These are phyloP conservation scores for Etheostoma nigrum DNA, from an alignment of 2,797 vertebrate species.

Conservation along the genomic window DNA sequence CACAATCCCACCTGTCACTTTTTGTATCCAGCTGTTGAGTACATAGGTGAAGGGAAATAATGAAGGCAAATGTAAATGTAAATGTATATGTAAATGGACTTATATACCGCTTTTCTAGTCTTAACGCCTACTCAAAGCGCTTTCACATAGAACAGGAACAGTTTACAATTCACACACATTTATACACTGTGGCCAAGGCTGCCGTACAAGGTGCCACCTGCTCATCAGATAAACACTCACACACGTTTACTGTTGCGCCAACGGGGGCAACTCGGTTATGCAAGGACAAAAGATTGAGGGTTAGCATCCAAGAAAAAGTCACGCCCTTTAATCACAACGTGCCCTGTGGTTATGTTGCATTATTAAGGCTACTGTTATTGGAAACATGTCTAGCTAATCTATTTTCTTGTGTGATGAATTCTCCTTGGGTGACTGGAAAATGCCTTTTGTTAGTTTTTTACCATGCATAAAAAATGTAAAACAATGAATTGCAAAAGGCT, in stretches of 20 bases:
- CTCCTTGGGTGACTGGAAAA: background rate
- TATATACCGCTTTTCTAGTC: too few species aligned
- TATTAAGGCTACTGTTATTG: background rate
- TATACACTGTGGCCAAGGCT: too few species aligned
- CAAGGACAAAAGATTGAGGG: background rate
- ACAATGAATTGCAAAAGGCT: background rate
- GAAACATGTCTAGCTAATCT: background rate
- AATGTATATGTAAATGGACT: background rate
- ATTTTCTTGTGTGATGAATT: constrained; percentile 1
- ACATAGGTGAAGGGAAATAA: background rate
- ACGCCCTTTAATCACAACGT: constrained; percentile 13
- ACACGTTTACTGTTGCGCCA: too few species aligned
- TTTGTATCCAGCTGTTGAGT: constrained; percentile 1
- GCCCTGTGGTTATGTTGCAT: constrained; percentile 6
- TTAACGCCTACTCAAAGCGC: too few species aligned
- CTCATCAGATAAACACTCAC: too few species aligned
- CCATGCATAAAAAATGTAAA: background rate
- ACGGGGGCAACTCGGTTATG: too few species aligned
- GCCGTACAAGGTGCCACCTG: too few species aligned
- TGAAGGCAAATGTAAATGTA: background rate
- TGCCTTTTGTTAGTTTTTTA: background rate
- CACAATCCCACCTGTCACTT: background rate
- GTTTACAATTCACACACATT: too few species aligned
- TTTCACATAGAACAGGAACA: too few species aligned
- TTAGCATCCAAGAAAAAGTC: background rate